Evolutionary conservation across 2,113 vertebrate species (phyloP).

Genomic region (Diadophis punctatus): DNA sequence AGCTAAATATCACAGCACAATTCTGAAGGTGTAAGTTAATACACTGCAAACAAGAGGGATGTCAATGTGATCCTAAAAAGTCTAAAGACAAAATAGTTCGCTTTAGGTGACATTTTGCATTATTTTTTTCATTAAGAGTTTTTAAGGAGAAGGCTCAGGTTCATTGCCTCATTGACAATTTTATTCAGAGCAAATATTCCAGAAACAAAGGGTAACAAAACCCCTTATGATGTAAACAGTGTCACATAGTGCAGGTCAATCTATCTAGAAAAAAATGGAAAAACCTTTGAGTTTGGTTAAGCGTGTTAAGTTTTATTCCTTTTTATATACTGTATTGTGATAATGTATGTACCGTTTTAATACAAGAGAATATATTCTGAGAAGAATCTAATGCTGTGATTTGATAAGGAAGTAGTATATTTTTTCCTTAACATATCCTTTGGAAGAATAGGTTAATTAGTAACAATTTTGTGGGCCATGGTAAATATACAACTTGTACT

Average conservation of each 20-base stretch:
- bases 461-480: neutral
- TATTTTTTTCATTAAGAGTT: neutral
- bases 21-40: neutral
- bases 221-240: rapidly evolving
- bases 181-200: neutral
- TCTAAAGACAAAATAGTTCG: neutral
- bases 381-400: neutral
- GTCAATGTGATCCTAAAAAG: neutral
- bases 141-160: neutral
- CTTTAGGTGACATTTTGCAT: too few species aligned
- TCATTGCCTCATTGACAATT: neutral
- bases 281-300: neutral
- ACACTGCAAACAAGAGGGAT: neutral
- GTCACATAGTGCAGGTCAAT: neutral
- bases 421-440: neutral
- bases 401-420: neutral
- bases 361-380: neutral
- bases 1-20: neutral
- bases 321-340: neutral
- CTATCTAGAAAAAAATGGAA: neutral
- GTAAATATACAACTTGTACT: constrained; percentile 19
- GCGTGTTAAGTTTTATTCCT: neutral
- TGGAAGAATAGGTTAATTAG: constrained; percentile 3
- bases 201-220: neutral
- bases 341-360: neutral